Evolutionary conservation across 2,113 vertebrate species (phyloP).

Genomic region (Drymodes brunneopygia): DNA sequence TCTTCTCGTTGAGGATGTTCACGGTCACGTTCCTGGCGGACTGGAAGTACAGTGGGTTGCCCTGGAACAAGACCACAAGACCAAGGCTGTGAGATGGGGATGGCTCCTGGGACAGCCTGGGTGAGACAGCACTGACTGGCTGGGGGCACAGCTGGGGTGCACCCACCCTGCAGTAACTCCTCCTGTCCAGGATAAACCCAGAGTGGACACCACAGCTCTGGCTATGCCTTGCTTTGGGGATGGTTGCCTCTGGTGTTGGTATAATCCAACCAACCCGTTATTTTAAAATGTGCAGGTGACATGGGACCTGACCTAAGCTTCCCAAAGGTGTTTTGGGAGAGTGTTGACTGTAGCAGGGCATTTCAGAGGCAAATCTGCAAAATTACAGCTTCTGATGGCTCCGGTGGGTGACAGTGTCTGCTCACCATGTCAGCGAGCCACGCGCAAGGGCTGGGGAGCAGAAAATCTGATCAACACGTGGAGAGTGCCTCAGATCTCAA

Average conservation of each 20-base stretch:
- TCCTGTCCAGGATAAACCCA: neutral
- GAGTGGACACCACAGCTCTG: neutral
- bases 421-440: fast-evolving
- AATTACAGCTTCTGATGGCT: neutral
- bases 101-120: neutral
- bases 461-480: neutral
- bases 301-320: neutral
- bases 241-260: neutral
- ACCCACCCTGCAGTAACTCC: neutral
- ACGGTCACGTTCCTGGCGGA: conserved; percentile 95
- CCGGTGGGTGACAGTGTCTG: neutral
- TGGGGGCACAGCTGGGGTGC: neutral
- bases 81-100: neutral
- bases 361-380: neutral
- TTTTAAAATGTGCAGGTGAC: neutral
- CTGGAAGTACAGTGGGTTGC: conserved; percentile 93
- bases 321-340: neutral
- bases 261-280: neutral
- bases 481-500: neutral
- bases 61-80: conserved; percentile 75
- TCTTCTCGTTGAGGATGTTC: conserved; percentile 92
- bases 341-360: neutral
- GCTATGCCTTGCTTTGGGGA: neutral
- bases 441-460: neutral
- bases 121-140: neutral